Base-by-base conservation (phyloP, 2,113 vertebrate genomes). In the Urocolius indicus region DNA sequence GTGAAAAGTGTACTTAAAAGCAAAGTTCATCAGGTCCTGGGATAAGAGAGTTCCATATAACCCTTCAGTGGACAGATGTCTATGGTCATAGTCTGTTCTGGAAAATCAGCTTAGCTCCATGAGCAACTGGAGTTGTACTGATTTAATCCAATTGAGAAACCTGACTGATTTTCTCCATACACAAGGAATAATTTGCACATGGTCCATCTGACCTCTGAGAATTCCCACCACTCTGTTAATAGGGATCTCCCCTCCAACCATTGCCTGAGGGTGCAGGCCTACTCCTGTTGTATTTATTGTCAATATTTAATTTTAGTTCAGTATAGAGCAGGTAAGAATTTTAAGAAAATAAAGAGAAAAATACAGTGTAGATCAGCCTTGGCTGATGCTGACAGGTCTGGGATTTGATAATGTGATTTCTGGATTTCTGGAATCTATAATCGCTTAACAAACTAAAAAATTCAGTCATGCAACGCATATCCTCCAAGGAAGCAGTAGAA, bases 1-100 rank as follows among this genome's bases (percentile, higher is more conserved):
- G 57, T 63, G 41, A 91, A 95, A 94, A 88, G 20, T 61, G 23
- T 16, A 4, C 81, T 96, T 94, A 89, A 96, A 94, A 95, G 52
- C 16, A 80, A 81, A 96, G 59, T 1, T 65, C n/a, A 83, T 93
- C 55, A 84, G 63, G 75, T n/a, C 29, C 66, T 92, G 24, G 41
- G 67, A 72, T 20, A 95, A n/a, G 15, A 90, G 72, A 79, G 20
- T 87, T 80, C n/a, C 13, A 0, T 68, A 13, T 76, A 88, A 82
- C 30, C 11, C 15, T 51, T 95, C 84, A 89, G 36, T 66, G 72
- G 61, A 61, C 19, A 84, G 54, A 79, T 30, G 3, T 54, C 54
- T 87, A 13, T 49, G 30, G 10, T 9, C 34, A 58, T 52, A 69
- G 34, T 14, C 16, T 51, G 24, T 36, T 87, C 76, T 62, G 48